These are phyloP conservation scores for Jordanella pulchra DNA, from an alignment of 2,797 vertebrate species.

Conservation along the genomic window DNA sequence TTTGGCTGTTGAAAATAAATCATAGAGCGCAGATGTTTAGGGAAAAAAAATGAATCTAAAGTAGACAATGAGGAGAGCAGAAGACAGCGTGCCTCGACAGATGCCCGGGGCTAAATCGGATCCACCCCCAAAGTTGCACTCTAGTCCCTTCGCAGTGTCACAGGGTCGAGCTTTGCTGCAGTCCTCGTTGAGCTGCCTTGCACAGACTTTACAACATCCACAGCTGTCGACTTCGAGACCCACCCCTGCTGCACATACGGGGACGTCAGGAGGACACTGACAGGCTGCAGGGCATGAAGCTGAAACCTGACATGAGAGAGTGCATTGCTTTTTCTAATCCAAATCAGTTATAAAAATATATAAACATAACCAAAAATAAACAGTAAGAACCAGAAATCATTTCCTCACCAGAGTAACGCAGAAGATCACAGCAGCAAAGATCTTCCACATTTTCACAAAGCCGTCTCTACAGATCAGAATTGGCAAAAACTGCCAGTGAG, in stretches of 20 bases:
- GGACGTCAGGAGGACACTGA: slow-evolving; percentile 80
- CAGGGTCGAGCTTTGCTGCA: slow-evolving; percentile 86
- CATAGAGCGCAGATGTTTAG: not conserved
- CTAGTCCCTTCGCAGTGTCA: slow-evolving; percentile 89
- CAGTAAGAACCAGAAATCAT: not conserved
- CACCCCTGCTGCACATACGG: slow-evolving; percentile 85
- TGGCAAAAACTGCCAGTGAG: slow-evolving; percentile 8
- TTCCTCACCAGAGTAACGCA: slow-evolving; percentile 59
- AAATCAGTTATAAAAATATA: not conserved
- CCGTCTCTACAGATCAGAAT: slow-evolving; percentile 10
- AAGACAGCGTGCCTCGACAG: slow-evolving; percentile 85
- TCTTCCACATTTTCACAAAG: slow-evolving; percentile 56
- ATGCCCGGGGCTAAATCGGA: slow-evolving; percentile 82
- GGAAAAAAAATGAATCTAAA: not conserved
- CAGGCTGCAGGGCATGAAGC: slow-evolving; percentile 82
- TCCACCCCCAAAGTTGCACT: slow-evolving; percentile 90
- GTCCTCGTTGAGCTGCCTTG: slow-evolving; percentile 90
- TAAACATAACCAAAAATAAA: not conserved
- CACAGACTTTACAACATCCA: slow-evolving; percentile 89
- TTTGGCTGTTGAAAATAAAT: slow-evolving; percentile 76
- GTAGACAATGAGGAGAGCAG: not conserved
- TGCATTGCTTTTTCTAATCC: slow-evolving; percentile 14
- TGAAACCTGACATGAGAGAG: slow-evolving; percentile 72
- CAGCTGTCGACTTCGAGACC: slow-evolving; percentile 83
- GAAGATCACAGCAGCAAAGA: slow-evolving; percentile 29